Conservation (phyloP, 1,140 invertebrate species). For the Papilio dardanus region DNA sequence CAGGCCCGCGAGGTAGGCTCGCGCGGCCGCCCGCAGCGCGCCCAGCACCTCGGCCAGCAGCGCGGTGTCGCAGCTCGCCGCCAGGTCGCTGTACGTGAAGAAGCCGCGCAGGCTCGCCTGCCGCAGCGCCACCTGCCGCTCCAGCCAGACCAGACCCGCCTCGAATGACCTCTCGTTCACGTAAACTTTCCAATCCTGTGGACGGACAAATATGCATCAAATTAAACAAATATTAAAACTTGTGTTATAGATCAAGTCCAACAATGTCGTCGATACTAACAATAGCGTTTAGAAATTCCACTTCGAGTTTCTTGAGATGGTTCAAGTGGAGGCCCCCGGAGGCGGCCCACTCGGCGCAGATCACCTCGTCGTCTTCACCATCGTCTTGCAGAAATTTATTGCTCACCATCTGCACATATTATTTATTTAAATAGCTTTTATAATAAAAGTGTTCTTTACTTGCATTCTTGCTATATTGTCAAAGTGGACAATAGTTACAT, state of each 20-base stretch:
- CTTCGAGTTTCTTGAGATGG: conserved; percentile 92
- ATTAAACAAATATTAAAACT: background rate
- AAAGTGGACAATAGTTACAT: too few species aligned
- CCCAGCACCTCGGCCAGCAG: conserved; percentile 81
- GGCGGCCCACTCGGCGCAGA: conserved; percentile 94
- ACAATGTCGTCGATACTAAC: conserved; percentile 84
- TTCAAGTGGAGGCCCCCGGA: conserved; percentile 88
- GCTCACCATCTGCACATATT: conserved; percentile 92
- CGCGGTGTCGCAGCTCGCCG: conserved; percentile 83
- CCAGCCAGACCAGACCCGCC: conserved; percentile 85
- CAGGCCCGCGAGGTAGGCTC: conserved; percentile 88
- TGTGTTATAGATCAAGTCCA: too few species aligned
- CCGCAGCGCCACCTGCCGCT: conserved; percentile 86
- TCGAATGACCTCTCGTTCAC: conserved; percentile 89
- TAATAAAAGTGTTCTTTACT: too few species aligned
- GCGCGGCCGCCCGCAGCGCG: conserved; percentile 82
- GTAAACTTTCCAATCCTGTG: conserved; percentile 92
- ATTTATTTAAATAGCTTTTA: too few species aligned
- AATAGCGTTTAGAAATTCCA: conserved; percentile 94
- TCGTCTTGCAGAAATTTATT: conserved; percentile 97
- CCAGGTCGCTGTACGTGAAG: conserved; percentile 93
- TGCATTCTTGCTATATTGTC: too few species aligned
- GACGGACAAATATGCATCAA: conserved; percentile 42
- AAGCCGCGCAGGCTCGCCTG: conserved; percentile 90
- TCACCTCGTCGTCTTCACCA: conserved; percentile 94